A percentile compares a stretch with the other conserved stretches of the same genome.
These are phyloP conservation scores for Mycetomoellerius zeteki DNA, from an alignment of 1,140 invertebrate species.

Conservation along the genomic window DNA sequence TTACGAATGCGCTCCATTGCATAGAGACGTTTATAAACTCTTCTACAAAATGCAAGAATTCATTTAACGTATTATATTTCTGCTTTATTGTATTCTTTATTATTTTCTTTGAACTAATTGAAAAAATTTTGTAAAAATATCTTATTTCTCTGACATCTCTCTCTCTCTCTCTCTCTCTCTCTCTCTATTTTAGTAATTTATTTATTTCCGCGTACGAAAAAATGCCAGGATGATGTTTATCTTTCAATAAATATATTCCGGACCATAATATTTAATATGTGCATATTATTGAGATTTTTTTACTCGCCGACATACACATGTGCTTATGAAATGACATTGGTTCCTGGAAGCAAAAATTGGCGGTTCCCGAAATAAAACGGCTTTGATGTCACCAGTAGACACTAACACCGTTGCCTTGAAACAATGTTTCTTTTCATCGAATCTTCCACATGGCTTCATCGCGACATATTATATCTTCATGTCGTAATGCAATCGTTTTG, in stretches of 20 bases:
- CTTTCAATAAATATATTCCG: not conserved
- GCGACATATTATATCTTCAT: not conserved
- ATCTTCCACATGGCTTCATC: not conserved
- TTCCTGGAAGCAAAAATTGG: constrained; percentile 36
- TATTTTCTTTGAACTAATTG: not conserved
- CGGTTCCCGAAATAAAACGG: constrained; percentile 50
- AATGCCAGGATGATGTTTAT: not conserved
- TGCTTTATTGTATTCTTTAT: no score
- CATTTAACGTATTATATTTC: not conserved
- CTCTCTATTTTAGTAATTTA: not conserved
- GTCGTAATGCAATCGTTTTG: constrained; percentile 1
- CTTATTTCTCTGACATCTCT: not conserved
- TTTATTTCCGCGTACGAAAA: not conserved
- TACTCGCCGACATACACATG: not conserved
- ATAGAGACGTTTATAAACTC: not conserved
- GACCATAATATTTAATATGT: not conserved
- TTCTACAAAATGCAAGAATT: not conserved
- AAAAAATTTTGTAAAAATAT: not conserved
- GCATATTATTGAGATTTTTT: not conserved
- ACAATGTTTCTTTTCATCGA: constrained; percentile 43
- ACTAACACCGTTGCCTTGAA: not conserved
- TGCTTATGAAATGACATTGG: not conserved
- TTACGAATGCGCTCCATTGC: not conserved
- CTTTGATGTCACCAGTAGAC: constrained; percentile 44
- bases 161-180: not conserved